Evolutionary conservation across 2,888 invertebrate genomes (phyloP), one percentile per base, ranked within the genome.

Genomic region (Pyrochroa serraticornis): DNA sequence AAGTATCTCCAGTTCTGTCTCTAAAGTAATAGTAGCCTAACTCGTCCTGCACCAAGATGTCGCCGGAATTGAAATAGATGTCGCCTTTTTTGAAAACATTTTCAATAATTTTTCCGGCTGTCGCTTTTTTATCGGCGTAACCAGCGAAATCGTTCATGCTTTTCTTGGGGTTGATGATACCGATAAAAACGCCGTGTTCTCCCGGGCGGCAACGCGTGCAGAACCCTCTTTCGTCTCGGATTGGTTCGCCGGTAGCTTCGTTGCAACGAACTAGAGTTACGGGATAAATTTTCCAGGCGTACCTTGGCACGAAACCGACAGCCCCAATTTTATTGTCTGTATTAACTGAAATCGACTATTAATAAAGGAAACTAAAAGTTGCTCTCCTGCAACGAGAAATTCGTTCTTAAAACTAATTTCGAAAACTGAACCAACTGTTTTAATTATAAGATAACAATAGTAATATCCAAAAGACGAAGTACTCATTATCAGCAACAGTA

Each of bases 1-100:
- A 92, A 0, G 92, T 92, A 78, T 92, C 92, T 1, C 92, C 92
- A 45, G 89, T 91, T 75, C 97, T 86, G 80, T 97, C 97, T 69
- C 88, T 90, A 83, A 97, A 97, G 81, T 87, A 97, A 74, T 93
- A 87, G 80, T 94, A 96, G 36, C 97, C 97, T n/a, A 90, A 83
- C 67, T 95, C 91, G 78, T 98, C 97, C 81, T 90, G 89, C 35
- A 92, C 87, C 63, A 97, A 80, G 70, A 97, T 87, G 81, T 98
- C 97, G 54, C 92, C 90, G 48, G 95, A 91, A 71, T 97, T 89
- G 79, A 98, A 99, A 64, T 89, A 95, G 48, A 85, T 83, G 80
- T 99, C 98, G 34, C 95, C 97, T 63, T 87, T 85, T 57, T 82
- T 80, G 81, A 96, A 90, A 1, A 92, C 91, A 72, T 91, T 82